Conservation (phyloP, 2,113 vertebrate species). For the Mugil cephalus region DNA sequence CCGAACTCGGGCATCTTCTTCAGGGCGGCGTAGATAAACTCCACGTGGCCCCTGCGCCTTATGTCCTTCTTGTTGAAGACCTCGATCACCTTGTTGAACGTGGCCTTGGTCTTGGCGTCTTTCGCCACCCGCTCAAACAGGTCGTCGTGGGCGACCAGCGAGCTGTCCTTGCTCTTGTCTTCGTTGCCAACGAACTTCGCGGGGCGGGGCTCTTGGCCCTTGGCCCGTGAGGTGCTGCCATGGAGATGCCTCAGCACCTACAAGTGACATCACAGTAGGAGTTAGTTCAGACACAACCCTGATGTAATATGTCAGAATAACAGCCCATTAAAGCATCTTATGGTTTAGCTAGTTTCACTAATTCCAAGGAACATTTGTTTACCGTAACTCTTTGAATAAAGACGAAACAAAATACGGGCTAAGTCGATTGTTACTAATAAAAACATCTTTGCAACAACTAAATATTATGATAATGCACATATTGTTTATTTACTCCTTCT, state of each 20-base stretch:
- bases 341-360: no score
- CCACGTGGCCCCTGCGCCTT: conserved; percentile 88
- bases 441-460: no score
- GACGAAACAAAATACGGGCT: no score
- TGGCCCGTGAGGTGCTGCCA: conserved; percentile 29
- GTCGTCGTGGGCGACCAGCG: conserved; percentile 71
- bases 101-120: conserved; percentile 79
- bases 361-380: no score
- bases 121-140: conserved; percentile 77
- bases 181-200: conserved; percentile 14
- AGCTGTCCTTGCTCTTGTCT: conserved; percentile 17
- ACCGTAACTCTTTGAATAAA: no score
- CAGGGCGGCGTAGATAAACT: conserved; percentile 92
- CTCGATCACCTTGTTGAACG: conserved; percentile 82
- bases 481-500: no score
- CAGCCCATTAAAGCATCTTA: no score
- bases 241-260: conserved; percentile 70
- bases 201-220: conserved; percentile 29
- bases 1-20: conserved; percentile 89
- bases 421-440: no score
- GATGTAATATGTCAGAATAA: no score
- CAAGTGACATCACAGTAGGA: not conserved
- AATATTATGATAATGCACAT: no score
- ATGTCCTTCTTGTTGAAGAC: conserved; percentile 81
- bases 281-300: no score